phyloP scores from a whole-genome alignment of 2,888 invertebrate species.

The Leucophenga montana region DNA sequence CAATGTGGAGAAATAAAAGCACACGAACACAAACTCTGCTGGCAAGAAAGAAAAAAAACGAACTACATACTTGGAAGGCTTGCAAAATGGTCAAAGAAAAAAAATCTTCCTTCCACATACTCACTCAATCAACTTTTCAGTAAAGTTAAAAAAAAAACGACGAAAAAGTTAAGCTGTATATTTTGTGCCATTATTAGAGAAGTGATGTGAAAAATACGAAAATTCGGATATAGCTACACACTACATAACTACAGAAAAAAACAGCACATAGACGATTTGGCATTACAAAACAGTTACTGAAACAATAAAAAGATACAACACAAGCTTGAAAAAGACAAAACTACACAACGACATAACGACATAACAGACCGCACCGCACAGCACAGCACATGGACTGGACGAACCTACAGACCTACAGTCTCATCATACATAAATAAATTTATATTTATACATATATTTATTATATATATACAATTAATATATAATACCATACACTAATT shows the following conservation, averaged over 20 bases:
- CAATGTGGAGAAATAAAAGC: conserved; percentile 7
- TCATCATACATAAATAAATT: conserved; percentile 28
- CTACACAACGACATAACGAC: conserved; percentile 10
- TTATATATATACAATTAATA: conserved; percentile 35
- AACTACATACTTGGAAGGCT: conserved; percentile 18
- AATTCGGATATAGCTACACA: no score
- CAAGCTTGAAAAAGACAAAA: not conserved
- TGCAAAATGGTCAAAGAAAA: conserved; percentile 28
- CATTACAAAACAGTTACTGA: no score
- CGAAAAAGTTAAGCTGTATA: conserved; percentile 54
- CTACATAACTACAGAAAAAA: no score
- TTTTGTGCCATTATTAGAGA: conserved; percentile 58
- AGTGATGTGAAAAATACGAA: conserved; percentile 48
- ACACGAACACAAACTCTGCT: not conserved
- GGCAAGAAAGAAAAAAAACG: conserved; percentile 17
- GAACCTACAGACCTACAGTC: not conserved
- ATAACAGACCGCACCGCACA: not conserved
- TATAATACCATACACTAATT: conserved; percentile 19
- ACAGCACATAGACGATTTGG: conserved; percentile 1
- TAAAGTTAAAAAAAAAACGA: conserved; percentile 1
- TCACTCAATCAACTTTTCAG: not conserved
- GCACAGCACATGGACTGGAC: not conserved
- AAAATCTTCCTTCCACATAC: conserved; percentile 22
- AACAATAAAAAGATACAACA: conserved; percentile 18
- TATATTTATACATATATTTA: conserved; percentile 33